A percentile compares a stretch with the other conserved stretches of the same genome.
Conservation (phyloP, 1,140 invertebrate species). For the Oncopeltus fasciatus region DNA sequence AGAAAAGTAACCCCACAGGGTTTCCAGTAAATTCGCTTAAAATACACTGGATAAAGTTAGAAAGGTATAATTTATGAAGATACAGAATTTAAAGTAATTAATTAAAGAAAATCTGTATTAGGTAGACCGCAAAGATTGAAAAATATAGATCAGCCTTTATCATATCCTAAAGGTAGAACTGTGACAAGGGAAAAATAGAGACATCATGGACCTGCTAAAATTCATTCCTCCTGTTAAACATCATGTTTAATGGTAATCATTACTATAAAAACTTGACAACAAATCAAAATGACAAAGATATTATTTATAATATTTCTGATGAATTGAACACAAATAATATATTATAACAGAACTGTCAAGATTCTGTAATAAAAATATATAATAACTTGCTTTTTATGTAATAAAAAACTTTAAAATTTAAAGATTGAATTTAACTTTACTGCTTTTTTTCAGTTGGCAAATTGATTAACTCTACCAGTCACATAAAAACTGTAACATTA, state of each 20-base stretch:
- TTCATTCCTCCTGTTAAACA: conserved; percentile 17
- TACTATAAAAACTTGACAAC: conserved; percentile 21
- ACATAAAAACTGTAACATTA: conserved; percentile 11
- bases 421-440: no score
- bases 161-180: conserved; percentile 19
- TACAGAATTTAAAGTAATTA: conserved; percentile 19
- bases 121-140: conserved; percentile 15
- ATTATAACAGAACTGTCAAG: conserved; percentile 14
- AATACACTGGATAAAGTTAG: no score
- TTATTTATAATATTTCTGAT: conserved; percentile 11
- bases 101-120: conserved; percentile 21
- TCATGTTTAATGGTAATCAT: conserved; percentile 16
- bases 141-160: conserved; percentile 18
- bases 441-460: background rate
- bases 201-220: conserved; percentile 16
- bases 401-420: conserved; percentile 11
- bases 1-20: conserved; percentile 17
- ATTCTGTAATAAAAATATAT: conserved; percentile 18
- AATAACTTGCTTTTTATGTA: conserved; percentile 13
- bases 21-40: conserved; percentile 18
- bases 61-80: conserved; percentile 17
- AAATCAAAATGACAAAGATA: conserved; percentile 18
- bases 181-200: conserved; percentile 18
- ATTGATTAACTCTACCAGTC: conserved; percentile 9
- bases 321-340: background rate